Evolutionary conservation across 2,113 vertebrate genomes (phyloP).

Genomic region (Halichoerus grypus): DNA sequence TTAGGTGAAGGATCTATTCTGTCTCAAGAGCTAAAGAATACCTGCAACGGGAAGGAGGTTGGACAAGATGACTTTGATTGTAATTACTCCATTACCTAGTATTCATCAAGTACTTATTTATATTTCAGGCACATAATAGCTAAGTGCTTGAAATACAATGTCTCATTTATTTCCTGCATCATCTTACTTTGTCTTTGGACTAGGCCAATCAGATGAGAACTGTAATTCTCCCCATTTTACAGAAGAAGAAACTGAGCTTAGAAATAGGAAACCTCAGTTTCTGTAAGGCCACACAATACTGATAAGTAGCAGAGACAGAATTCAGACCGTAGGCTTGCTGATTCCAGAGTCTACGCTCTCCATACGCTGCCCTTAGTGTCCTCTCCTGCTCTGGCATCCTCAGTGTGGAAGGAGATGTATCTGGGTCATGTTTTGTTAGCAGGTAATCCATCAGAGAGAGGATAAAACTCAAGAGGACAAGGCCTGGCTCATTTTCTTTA

Average conservation of each 20-base stretch:
- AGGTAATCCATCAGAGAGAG: neutral
- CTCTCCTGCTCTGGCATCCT: neutral
- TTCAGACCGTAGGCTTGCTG: neutral
- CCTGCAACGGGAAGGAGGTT: neutral
- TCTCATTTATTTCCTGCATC: neutral
- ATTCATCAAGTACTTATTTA: neutral
- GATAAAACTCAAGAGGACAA: neutral
- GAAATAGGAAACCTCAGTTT: neutral
- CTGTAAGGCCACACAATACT: neutral
- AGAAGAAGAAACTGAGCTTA: slow-evolving; percentile 3
- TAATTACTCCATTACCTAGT: neutral
- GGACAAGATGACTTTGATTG: neutral
- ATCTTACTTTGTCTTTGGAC: neutral
- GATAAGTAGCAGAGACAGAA: neutral
- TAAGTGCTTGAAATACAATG: neutral
- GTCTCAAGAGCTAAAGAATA: neutral
- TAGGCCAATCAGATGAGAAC: neutral
- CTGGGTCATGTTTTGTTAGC: neutral
- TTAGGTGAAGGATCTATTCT: neutral
- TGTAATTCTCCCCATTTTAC: neutral
- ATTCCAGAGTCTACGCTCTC: neutral
- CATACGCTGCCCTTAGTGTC: neutral
- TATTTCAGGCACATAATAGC: neutral
- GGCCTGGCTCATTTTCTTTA: neutral
- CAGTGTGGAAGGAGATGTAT: neutral